Evolutionary conservation across 2,113 vertebrate genomes (phyloP).

Genomic region (Tenrec ecaudatus): DNA sequence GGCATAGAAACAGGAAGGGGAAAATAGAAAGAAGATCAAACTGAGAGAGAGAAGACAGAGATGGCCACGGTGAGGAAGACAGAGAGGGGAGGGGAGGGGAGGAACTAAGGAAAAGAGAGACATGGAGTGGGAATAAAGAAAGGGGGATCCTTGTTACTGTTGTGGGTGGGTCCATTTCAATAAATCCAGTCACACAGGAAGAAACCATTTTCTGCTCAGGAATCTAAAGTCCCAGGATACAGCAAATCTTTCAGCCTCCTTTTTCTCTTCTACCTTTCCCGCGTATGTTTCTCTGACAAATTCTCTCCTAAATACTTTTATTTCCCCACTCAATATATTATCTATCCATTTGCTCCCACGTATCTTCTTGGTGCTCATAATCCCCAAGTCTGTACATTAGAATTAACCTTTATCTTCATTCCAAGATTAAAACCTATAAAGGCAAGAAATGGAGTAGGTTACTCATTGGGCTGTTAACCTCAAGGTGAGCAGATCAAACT

Average conservation of each 20-base stretch:
- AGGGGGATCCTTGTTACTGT: neutral
- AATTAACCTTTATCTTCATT: neutral
- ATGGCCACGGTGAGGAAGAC: neutral
- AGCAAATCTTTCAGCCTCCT: neutral
- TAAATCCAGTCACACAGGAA: neutral
- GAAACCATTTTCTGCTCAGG: neutral
- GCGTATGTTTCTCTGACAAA: neutral
- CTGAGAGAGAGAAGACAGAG: neutral
- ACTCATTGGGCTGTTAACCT: too few species aligned
- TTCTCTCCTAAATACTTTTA: neutral
- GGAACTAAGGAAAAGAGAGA: neutral
- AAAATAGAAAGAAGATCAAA: neutral
- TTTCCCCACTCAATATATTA: neutral
- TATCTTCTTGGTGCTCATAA: neutral
- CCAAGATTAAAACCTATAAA: too few species aligned
- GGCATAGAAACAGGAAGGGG: neutral
- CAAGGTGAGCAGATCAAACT: too few species aligned
- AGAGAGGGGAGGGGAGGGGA: neutral
- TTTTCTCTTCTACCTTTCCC: neutral
- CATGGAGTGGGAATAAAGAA: neutral
- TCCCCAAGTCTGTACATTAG: neutral
- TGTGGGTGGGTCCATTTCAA: neutral
- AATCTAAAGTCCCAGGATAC: neutral
- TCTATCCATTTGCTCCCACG: fast-evolving
- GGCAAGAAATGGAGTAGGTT: too few species aligned